A percentile compares a stretch with the other conserved stretches of the same genome.
phyloP scores from a whole-genome alignment of 2,797 vertebrate genomes.

The Silurus lanzhouensis region DNA sequence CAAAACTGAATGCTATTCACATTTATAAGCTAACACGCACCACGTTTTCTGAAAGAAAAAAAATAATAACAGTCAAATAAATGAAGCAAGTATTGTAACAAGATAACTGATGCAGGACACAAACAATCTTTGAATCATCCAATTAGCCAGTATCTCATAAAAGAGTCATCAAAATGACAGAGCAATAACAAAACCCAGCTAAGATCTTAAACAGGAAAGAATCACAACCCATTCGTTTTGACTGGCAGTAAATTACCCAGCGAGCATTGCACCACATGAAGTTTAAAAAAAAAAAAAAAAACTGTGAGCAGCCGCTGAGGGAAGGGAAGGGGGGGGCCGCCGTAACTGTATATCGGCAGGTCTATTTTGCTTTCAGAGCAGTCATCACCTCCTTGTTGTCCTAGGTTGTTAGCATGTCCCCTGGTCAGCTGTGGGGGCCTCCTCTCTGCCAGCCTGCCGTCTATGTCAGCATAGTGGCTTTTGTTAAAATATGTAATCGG shows the following conservation, averaged over 20 bases:
- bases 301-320: slow-evolving; percentile 21
- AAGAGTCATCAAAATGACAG: neutral
- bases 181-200: slow-evolving; percentile 3
- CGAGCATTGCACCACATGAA: slow-evolving; percentile 31
- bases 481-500: slow-evolving; percentile 73
- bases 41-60: neutral
- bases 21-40: neutral
- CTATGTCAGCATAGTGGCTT: slow-evolving; percentile 71
- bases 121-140: neutral
- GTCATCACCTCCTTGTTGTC: slow-evolving; percentile 76
- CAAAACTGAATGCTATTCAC: neutral
- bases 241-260: slow-evolving; percentile 36
- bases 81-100: neutral
- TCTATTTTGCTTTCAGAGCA: slow-evolving; percentile 74
- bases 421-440: slow-evolving; percentile 68
- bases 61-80: too few species aligned
- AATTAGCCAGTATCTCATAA: neutral
- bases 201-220: slow-evolving; percentile 29
- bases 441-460: slow-evolving; percentile 57
- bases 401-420: slow-evolving; percentile 74
- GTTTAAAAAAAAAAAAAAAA: slow-evolving; percentile 46
- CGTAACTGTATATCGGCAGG: slow-evolving; percentile 59
- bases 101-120: neutral
- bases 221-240: neutral
- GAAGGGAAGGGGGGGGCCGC: slow-evolving; percentile 44